Percentiles rank a stretch among this genome's conserved stretches.
Evolutionary conservation across 2,888 invertebrate genomes (phyloP).

Genomic region (Troglohyphantes excavatus): DNA sequence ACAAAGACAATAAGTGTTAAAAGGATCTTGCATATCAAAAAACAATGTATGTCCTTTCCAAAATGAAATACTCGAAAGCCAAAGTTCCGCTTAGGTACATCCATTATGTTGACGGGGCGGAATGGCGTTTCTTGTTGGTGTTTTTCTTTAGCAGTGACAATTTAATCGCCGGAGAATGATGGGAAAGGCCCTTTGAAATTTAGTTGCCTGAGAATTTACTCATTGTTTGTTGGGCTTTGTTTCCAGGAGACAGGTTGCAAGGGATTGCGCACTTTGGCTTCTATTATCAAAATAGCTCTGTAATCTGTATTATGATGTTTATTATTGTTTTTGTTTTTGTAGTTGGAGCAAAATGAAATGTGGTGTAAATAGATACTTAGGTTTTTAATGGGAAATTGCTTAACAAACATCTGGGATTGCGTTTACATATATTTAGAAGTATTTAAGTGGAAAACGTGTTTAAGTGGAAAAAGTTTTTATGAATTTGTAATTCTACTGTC

Average conservation of each 20-base stretch:
- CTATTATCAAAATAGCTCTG: neutral
- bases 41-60: conserved; percentile 20
- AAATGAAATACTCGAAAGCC: neutral
- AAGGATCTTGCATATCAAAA: conserved; percentile 42
- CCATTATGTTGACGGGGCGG: conserved; percentile 1
- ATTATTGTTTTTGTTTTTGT: neutral
- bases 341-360: no score
- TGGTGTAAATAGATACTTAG: no score
- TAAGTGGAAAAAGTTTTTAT: no score
- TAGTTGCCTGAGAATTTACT: neutral
- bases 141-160: conserved; percentile 13
- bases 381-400: no score
- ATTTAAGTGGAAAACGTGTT: no score
- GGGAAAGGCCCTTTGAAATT: neutral
- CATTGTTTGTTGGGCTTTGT: neutral
- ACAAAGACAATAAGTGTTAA: conserved; percentile 42
- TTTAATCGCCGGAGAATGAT: neutral
- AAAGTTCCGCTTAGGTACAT: conserved; percentile 1
- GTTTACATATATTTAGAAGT: no score
- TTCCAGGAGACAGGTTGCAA: neutral
- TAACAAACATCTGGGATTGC: no score
- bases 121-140: conserved; percentile 20
- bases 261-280: neutral
- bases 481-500: no score
- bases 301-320: neutral